Evolutionary conservation across 2,797 vertebrate species (phyloP), one percentile per base, ranked within the genome.

Genomic region (Notamacropus eugenii): DNA sequence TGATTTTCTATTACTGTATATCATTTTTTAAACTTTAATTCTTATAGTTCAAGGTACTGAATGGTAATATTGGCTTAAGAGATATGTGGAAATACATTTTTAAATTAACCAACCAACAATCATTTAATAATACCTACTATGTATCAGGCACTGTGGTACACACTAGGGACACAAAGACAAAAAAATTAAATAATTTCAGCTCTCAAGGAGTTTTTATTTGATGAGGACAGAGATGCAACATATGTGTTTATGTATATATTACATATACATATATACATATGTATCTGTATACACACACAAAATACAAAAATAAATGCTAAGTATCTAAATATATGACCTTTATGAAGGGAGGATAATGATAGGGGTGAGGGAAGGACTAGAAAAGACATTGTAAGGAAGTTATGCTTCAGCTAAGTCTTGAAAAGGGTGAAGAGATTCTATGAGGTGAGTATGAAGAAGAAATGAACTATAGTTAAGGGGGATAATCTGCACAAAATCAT

Each of bases 1-100:
- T 95, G 31, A 13, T 93, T 93, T 22, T 56, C 92, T 19, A 93
- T 90, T 95, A 82, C 10, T 96, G 46, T 11, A 40, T 74, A 90
- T 40, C 90, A 16, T 82, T 94, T 92, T 55, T 92, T 56, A 52
- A 5, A 94, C 5, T 19, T 93, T 92, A 95, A 59, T 93, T 92
- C 22, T 12, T 54, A 52, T 87, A 55, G 1, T 94, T 94, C 22
- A 92, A n/a, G 95, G 46, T 91, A 22, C 90, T 90, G 91, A 74
- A 74, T 19, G 10, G 31, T 94, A 24, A 74, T 40, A 40, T 22
- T 74, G 67, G 52, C 34, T 34, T 91, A 93, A 97, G 95, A 91
- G 93, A 27, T 95, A 34, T 91, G 93, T 1, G 54, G 22, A 93
- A 96, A 92, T 93, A 1, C 54, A 46, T 93, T 5, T 90, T 92